Percentiles rank a stretch among this genome's conserved stretches.
Evolutionary conservation across 2,888 invertebrate genomes (phyloP).

Genomic region (Epinotia demarniana): DNA sequence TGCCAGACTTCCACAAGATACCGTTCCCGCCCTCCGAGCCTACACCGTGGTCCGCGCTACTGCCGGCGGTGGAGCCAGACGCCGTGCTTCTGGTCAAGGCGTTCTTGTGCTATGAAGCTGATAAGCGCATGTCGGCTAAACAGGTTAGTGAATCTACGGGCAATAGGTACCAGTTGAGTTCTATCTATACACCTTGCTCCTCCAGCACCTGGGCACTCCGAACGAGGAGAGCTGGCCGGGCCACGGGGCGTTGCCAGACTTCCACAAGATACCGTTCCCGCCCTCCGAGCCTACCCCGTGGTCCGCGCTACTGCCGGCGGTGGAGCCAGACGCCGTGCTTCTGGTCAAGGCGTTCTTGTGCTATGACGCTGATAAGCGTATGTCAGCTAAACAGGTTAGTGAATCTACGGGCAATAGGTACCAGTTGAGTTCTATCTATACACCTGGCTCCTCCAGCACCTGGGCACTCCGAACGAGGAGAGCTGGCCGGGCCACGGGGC

Average conservation of each 20-base stretch:
- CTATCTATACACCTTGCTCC: no score
- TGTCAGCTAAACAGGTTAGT: conserved; percentile 88
- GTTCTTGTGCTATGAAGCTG: conserved; percentile 92
- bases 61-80: conserved; percentile 90
- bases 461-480: conserved; percentile 95
- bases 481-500: conserved; percentile 94
- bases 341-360: conserved; percentile 91
- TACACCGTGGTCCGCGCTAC: conserved; percentile 90
- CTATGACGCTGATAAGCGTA: conserved; percentile 91
- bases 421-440: no score
- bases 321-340: conserved; percentile 88
- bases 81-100: conserved; percentile 90
- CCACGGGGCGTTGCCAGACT: conserved; percentile 93
- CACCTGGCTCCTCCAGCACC: conserved; percentile 91
- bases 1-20: conserved; percentile 98
- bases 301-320: conserved; percentile 91
- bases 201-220: conserved; percentile 95
- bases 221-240: conserved; percentile 95
- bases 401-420: neutral
- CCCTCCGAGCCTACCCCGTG: conserved; percentile 91
- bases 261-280: conserved; percentile 96
- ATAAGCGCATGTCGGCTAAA: conserved; percentile 89
- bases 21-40: conserved; percentile 91
- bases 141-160: conserved; percentile 79
- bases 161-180: no score